Conservation (phyloP, 2,888 invertebrate species). For the Eupithecia centaureata region DNA sequence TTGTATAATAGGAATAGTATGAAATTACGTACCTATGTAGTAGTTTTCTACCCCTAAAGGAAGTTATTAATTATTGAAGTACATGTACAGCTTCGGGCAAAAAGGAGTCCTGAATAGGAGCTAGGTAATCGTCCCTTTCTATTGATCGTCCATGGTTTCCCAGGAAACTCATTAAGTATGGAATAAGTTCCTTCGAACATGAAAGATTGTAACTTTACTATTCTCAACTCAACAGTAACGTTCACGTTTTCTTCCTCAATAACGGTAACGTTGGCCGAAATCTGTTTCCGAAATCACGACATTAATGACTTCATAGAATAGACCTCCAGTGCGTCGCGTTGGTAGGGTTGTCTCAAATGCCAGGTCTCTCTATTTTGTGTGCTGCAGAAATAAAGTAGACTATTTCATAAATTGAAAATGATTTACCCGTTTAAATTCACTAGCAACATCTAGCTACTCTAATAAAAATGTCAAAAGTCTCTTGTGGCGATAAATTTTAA, state of each 20-base stretch:
- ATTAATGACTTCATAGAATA: conserved; percentile 43
- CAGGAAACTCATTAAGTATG: neutral
- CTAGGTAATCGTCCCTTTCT: neutral
- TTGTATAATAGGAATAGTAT: neutral
- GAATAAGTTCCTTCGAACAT: neutral
- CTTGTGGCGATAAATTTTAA: too few species aligned
- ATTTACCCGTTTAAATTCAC: too few species aligned
- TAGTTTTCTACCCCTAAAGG: neutral
- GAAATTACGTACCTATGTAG: neutral
- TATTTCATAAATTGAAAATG: too few species aligned
- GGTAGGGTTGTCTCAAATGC: conserved; percentile 31
- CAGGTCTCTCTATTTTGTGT: too few species aligned
- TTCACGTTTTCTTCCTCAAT: conserved; percentile 35
- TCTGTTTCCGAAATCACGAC: conserved; percentile 37
- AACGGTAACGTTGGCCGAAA: conserved; percentile 40
- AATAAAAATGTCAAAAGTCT: too few species aligned
- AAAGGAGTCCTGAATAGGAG: neutral
- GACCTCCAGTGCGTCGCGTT: conserved; percentile 35
- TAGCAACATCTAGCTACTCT: too few species aligned
- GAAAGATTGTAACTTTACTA: neutral
- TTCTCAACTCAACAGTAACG: neutral
- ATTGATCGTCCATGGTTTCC: neutral
- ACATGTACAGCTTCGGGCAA: too few species aligned
- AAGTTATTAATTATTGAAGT: neutral
- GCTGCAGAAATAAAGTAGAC: too few species aligned